Evolutionary conservation across 2,888 invertebrate genomes (phyloP).

Genomic region (Magallana nippona): DNA sequence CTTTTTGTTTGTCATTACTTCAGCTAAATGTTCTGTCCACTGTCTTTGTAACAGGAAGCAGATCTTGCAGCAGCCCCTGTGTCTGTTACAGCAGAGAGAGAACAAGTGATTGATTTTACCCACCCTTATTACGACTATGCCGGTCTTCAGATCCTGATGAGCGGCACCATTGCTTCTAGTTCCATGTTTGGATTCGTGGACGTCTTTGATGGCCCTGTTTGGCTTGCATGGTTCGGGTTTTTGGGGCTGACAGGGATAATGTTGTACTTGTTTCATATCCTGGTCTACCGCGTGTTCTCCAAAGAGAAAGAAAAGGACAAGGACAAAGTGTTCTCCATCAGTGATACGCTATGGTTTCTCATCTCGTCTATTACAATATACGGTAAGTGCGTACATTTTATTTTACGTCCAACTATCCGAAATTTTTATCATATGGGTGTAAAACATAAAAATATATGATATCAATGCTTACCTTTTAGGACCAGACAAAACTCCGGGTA

Average conservation of each 20-base stretch:
- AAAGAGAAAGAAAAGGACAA: conserved; percentile 69
- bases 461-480: conserved; percentile 45
- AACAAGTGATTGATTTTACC: conserved; percentile 93
- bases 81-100: conserved; percentile 94
- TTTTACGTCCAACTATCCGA: no score
- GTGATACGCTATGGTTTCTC: conserved; percentile 96
- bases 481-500: conserved; percentile 53
- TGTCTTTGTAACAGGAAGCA: conserved; percentile 84
- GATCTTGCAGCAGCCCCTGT: conserved; percentile 91
- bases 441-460: no score
- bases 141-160: conserved; percentile 93
- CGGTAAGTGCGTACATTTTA: conserved; percentile 53
- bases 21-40: neutral
- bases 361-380: conserved; percentile 95
- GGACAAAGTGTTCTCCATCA: conserved; percentile 88
- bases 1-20: no score
- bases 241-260: conserved; percentile 89
- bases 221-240: conserved; percentile 89
- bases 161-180: conserved; percentile 89
- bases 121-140: conserved; percentile 95
- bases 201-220: conserved; percentile 91
- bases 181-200: conserved; percentile 96
- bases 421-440: no score
- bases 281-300: conserved; percentile 40
- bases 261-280: conserved; percentile 87